Base-by-base conservation (phyloP, 2,888 invertebrate species). In the Amaurobius ferox region DNA sequence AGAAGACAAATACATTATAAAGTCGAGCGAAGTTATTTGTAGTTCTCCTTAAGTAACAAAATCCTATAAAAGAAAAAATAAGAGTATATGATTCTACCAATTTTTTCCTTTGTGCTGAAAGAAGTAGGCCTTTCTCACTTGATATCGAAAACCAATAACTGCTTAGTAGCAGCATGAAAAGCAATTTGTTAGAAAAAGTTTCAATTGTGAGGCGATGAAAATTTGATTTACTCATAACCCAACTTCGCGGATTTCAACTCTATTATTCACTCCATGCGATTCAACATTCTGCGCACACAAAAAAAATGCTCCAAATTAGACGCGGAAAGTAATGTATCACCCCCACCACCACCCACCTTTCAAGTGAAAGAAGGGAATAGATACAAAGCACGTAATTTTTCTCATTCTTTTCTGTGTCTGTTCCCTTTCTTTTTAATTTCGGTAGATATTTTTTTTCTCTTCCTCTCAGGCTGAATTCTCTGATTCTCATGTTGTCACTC, bases 141-240 rank as follows among this genome's bases (percentile, higher is more conserved):
- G 55, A 23, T 55, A 55, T 55, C 55, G 55, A 55, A 55, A 55
- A 55, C 55, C 55, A 55, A 55, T 55, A 55, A 55, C 55, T 55
- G 5, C 9, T 5, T 7, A 9, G 35, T 35, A 35, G 35, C 35
- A 35, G 9, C 5, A 35, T 7, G 35, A 35, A 55, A 23, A 23
- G 23, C 2, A 55, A 23, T 55, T 55, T 23, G 55, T 55, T 55
- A 55, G 23, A 55, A 23, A 23, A 55, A 55, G 55, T 55, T 55
- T 23, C 55, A 55, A 55, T 55, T 55, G 23, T 23, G 23, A 55
- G 23, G 55, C 23, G 55, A 6, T 55, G 55, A 55, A 55, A 55
- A 55, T 55, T 55, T 55, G 23, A 55, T 55, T 55, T 55, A 55
- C 23, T 23, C 55, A 5, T n/a, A n/a, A 5, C 19, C 19, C 19